phyloP scores from a whole-genome alignment of 2,797 vertebrate genomes.

The Cygnus olor region DNA sequence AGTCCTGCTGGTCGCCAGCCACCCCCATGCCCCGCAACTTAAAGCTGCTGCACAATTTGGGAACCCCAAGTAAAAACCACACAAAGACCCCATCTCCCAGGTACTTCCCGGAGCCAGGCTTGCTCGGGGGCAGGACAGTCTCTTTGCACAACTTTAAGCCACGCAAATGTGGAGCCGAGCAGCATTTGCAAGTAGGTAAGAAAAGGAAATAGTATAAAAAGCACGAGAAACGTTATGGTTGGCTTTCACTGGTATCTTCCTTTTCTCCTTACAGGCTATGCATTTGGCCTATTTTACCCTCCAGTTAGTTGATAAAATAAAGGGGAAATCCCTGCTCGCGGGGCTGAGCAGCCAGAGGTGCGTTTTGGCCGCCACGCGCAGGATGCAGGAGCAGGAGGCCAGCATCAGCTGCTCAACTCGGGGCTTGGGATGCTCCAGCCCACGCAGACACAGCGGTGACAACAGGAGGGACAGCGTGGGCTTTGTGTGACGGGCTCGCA shows the following conservation, averaged over 20 bases:
- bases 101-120: background rate
- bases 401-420: too few relatives aligned
- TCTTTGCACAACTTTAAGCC: background rate
- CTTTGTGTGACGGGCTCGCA: background rate
- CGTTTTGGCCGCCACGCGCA: fast-evolving
- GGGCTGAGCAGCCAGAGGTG: background rate
- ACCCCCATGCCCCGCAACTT: background rate
- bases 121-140: background rate
- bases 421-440: background rate
- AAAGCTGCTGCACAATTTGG: background rate
- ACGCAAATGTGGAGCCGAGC: background rate
- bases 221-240: background rate
- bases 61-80: background rate
- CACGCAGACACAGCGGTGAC: fast-evolving
- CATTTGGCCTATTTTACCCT: background rate
- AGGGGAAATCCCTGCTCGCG: background rate
- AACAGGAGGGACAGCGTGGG: fast-evolving
- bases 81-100: fast-evolving
- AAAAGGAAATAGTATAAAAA: background rate
- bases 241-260: background rate
- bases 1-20: background rate
- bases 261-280: background rate
- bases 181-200: background rate
- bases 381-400: background rate
- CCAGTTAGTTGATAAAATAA: background rate